Evolutionary conservation across 1,140 invertebrate species (phyloP).

Genomic region (Ceratina japonica): DNA sequence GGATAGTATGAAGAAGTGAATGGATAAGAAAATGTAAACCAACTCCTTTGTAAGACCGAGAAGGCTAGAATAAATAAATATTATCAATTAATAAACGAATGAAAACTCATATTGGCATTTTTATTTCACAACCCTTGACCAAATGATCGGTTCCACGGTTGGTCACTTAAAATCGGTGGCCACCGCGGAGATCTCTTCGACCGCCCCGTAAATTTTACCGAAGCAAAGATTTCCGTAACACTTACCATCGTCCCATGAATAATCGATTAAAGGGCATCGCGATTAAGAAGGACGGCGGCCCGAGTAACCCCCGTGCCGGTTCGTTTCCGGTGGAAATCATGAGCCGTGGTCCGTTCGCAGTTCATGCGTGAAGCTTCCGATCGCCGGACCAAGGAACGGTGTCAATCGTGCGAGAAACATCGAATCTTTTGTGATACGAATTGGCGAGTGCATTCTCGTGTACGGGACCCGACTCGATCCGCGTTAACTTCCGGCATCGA

Average conservation of each 20-base stretch:
- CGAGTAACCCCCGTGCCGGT: conserved; percentile 38
- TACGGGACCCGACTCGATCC: conserved; percentile 28
- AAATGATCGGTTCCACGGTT: no score
- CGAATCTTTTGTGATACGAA: conserved; percentile 48
- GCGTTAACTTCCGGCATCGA: neutral
- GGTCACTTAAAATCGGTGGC: no score
- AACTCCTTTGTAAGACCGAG: no score
- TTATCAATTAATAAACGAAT: no score
- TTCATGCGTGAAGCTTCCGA: conserved; percentile 65
- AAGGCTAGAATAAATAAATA: no score
- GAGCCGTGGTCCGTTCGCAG: conserved; percentile 50
- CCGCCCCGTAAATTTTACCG: neutral
- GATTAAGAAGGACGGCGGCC: neutral
- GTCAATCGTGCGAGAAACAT: conserved; percentile 66
- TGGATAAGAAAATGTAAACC: no score
- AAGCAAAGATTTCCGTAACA: neutral
- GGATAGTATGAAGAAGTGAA: no score
- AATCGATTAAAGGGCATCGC: conserved; percentile 15
- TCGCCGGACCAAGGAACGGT: conserved; percentile 54
- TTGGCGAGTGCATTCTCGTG: conserved; percentile 55
- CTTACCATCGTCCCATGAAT: neutral
- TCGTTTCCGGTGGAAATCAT: conserved; percentile 61
- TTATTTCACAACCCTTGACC: no score
- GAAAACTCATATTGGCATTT: no score
- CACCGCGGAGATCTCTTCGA: no score